Conservation (phyloP, 2,888 invertebrate species). For the Heliconius erato region DNA sequence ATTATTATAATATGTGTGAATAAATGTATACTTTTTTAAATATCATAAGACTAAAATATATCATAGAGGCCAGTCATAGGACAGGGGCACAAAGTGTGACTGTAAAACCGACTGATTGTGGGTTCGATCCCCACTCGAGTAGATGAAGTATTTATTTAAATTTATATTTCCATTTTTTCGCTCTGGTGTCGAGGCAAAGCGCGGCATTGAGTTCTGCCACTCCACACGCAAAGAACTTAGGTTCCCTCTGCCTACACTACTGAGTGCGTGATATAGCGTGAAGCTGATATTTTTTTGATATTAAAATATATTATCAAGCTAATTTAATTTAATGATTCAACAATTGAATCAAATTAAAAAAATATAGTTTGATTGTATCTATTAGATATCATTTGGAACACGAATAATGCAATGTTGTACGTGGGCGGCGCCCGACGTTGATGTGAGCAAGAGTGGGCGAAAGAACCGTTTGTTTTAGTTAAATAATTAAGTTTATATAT, state of each 20-base stretch:
- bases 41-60: neutral
- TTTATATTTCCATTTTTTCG: no score
- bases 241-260: no score
- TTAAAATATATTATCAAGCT: neutral
- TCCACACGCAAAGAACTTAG: no score
- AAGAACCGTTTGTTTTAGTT: constrained; percentile 41
- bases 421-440: constrained; percentile 41
- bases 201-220: no score
- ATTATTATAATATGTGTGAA: neutral
- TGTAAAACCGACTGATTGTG: no score
- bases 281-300: no score
- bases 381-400: constrained; percentile 5
- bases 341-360: neutral
- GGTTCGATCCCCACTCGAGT: no score
- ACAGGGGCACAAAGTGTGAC: no score
- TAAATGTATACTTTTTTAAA: neutral
- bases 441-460: constrained; percentile 42
- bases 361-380: neutral
- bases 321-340: constrained; percentile 2
- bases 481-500: constrained; percentile 45
- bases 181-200: no score
- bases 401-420: constrained; percentile 20
- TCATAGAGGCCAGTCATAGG: no score
- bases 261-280: no score
- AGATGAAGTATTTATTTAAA: no score